A percentile compares a stretch with the other conserved stretches of the same genome.
Conservation (phyloP, 1,140 invertebrate species). For the Diuraphis noxia region DNA sequence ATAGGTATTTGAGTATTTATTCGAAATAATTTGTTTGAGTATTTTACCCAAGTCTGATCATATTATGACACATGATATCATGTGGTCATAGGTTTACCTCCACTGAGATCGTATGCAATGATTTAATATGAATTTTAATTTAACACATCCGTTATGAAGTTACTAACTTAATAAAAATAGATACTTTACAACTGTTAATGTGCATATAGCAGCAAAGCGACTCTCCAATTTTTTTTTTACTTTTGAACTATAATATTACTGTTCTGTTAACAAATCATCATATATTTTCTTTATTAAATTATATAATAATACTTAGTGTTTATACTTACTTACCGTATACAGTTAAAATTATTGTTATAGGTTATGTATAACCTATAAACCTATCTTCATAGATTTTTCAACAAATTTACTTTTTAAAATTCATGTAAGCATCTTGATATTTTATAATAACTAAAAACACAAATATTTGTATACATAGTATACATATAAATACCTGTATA, state of each 20-base stretch:
- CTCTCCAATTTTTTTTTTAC: not conserved
- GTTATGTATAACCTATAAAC: too few species aligned
- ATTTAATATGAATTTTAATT: not conserved
- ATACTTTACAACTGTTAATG: not conserved
- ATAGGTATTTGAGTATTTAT: too few species aligned
- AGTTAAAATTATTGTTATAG: too few species aligned
- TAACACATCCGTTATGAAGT: too few species aligned
- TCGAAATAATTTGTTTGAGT: too few species aligned
- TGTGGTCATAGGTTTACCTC: not conserved
- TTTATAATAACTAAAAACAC: not conserved
- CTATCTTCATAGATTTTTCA: not conserved
- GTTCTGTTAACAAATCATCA: not conserved
- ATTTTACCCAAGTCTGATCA: too few species aligned
- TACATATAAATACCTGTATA: not conserved
- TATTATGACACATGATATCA: not conserved
- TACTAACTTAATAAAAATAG: not conserved
- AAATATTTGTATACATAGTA: not conserved
- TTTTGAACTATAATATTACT: not conserved
- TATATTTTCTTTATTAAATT: not conserved
- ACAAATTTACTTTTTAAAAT: not conserved
- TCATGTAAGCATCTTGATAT: not conserved
- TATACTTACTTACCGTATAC: not conserved
- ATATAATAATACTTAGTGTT: not conserved
- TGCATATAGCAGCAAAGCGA: not conserved
- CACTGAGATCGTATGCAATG: not conserved